Evolutionary conservation across 2,888 invertebrate genomes (phyloP).

Genomic region (Steinernema hermaphroditum): DNA sequence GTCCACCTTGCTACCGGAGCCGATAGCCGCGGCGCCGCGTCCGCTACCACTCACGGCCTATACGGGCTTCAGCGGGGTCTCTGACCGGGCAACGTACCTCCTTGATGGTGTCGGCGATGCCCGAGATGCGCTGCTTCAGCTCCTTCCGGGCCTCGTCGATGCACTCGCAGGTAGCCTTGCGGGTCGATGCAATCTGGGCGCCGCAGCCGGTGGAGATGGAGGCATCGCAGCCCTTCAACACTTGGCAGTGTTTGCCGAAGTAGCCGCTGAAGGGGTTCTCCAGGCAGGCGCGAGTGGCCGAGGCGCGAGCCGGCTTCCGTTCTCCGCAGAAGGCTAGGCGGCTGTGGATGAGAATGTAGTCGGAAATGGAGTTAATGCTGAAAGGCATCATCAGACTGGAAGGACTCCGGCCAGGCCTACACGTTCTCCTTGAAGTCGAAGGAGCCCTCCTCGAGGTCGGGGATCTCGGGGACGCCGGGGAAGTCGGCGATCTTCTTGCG

Average conservation of each 20-base stretch:
- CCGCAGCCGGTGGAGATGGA: conserved; percentile 49
- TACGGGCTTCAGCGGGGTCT: conserved; percentile 5
- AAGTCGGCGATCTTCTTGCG: conserved; percentile 60
- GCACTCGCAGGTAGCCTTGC: conserved; percentile 62
- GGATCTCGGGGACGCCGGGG: conserved; percentile 63
- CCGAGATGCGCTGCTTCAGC: conserved; percentile 63
- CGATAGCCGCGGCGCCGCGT: conserved; percentile 59
- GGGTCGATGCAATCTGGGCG: conserved; percentile 49
- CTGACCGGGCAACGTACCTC: too few relatives aligned
- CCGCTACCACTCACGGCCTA: conserved; percentile 53
- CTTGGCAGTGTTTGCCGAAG: conserved; percentile 59
- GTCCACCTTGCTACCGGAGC: conserved; percentile 61
- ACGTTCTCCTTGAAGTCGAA: conserved; percentile 62
- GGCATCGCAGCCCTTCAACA: conserved; percentile 45
- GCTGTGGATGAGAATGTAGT: conserved; percentile 64
- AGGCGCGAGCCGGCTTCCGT: conserved; percentile 62
- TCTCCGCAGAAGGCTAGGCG: conserved; percentile 65
- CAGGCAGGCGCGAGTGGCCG: conserved; percentile 57
- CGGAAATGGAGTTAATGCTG: conserved; percentile 65
- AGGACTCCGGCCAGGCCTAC: too few relatives aligned
- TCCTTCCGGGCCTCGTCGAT: conserved; percentile 65
- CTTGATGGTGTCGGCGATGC: conserved; percentile 56
- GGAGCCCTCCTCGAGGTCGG: conserved; percentile 64
- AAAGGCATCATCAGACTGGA: conserved; percentile 31
- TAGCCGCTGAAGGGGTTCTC: conserved; percentile 63